Evolutionary conservation across 2,797 vertebrate species (phyloP).

Genomic region (Odontamblyopus rebecca): DNA sequence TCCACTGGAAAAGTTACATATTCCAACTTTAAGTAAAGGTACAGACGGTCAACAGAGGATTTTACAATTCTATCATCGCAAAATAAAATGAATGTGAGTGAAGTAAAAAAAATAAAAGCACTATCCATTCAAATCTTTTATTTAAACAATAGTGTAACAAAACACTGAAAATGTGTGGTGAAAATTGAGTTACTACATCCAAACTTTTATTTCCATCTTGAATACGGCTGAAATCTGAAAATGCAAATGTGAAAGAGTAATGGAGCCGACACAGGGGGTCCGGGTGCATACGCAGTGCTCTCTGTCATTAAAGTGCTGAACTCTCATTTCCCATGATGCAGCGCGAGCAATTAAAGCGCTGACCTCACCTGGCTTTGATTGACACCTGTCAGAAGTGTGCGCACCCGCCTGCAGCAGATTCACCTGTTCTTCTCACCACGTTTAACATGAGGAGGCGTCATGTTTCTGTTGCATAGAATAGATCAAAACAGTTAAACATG

Average conservation of each 20-base stretch:
- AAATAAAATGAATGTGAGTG: too few relatives aligned
- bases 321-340: constrained; percentile 61
- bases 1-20: too few relatives aligned
- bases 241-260: constrained; percentile 25
- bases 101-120: too few relatives aligned
- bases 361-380: constrained; percentile 63
- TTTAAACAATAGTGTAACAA: not conserved
- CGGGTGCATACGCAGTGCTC: constrained; percentile 60
- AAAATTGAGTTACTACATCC: not conserved
- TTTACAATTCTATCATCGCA: too few relatives aligned
- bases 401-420: constrained; percentile 50
- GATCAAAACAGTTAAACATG: not conserved
- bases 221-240: constrained; percentile 15
- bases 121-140: not conserved
- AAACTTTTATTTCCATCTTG: not conserved
- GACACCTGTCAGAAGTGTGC: constrained; percentile 63
- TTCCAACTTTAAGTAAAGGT: too few relatives aligned
- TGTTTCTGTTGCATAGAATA: not conserved
- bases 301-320: constrained; percentile 67
- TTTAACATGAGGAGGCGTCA: not conserved
- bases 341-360: constrained; percentile 60
- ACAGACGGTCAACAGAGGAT: too few relatives aligned
- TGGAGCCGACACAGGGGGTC: constrained; percentile 52
- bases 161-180: not conserved
- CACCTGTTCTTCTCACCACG: constrained; percentile 34